Conservation (phyloP, 2,797 vertebrate genomes). For the Miichthys miiuy region DNA sequence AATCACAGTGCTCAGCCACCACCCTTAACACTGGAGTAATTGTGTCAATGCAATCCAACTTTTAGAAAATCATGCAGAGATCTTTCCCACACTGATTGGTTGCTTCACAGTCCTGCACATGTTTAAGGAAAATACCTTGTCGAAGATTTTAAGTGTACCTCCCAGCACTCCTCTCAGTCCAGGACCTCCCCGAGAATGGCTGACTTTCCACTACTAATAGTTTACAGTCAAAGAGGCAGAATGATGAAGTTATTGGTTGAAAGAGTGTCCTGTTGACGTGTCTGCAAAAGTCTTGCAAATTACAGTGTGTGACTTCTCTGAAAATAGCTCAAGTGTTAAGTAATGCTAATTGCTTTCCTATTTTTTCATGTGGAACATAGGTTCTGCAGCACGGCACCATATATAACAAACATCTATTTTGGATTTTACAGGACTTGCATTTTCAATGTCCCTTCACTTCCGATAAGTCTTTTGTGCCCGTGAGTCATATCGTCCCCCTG, state of each 20-base stretch:
- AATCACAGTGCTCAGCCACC: background rate
- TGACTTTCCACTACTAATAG: background rate
- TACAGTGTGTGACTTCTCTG: background rate
- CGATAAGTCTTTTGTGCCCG: slow-evolving; percentile 23
- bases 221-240: background rate
- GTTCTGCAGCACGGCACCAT: too few relatives aligned
- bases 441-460: slow-evolving; percentile 31
- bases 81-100: background rate
- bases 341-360: background rate
- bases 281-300: background rate
- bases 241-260: background rate
- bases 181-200: background rate
- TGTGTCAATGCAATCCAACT: background rate
- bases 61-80: background rate
- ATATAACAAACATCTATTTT: slow-evolving; percentile 22
- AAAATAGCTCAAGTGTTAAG: background rate
- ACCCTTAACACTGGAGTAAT: background rate
- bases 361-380: too few relatives aligned
- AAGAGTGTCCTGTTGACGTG: background rate
- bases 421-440: background rate
- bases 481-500: slow-evolving; percentile 44
- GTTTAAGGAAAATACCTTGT: background rate
- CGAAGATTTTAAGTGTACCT: background rate
- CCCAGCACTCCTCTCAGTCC: background rate
- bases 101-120: too few relatives aligned